These are phyloP conservation scores for Hemicordylus capensis DNA, from an alignment of 2,113 vertebrate genomes.

Conservation along the genomic window DNA sequence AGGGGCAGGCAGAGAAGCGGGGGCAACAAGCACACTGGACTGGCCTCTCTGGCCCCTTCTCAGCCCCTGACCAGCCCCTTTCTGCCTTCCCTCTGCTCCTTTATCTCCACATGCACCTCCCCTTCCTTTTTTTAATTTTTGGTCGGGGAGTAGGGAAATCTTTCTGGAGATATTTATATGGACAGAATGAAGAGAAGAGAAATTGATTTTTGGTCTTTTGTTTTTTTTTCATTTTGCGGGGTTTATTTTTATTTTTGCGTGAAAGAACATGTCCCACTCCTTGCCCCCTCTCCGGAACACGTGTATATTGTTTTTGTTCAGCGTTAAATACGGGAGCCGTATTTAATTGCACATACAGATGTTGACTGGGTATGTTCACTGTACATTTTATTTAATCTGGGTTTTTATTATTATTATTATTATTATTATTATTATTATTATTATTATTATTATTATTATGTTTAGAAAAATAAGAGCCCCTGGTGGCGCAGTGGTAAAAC, in stretches of 20 bases:
- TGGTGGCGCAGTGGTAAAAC: too few relatives aligned
- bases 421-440: too few relatives aligned
- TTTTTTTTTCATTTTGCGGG: conserved; percentile 62
- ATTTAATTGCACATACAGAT: conserved; percentile 82
- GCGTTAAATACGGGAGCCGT: conserved; percentile 78
- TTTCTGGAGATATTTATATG: conserved; percentile 83
- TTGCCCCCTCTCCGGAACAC: conserved; percentile 53
- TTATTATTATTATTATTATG: too few relatives aligned
- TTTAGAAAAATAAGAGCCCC: too few relatives aligned
- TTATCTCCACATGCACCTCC: conserved; percentile 51
- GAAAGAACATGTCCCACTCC: conserved; percentile 62
- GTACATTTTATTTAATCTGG: conserved; percentile 86
- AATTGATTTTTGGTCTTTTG: conserved; percentile 70
- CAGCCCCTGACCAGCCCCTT: conserved; percentile 21
- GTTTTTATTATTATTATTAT: conserved; percentile 73
- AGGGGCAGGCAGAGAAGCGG: conserved; percentile 56
- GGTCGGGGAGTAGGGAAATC: conserved; percentile 37
- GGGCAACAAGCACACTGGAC: conserved; percentile 48
- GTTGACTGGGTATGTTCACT: conserved; percentile 83
- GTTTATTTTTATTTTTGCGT: conserved; percentile 61
- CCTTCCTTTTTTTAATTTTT: conserved; percentile 50
- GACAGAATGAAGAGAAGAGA: conserved; percentile 79
- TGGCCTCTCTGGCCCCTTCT: conserved; percentile 29
- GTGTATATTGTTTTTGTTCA: conserved; percentile 78
- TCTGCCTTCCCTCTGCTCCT: conserved; percentile 27